phyloP scores from a whole-genome alignment of 2,797 vertebrate species.

The Knipowitschia caucasica region DNA sequence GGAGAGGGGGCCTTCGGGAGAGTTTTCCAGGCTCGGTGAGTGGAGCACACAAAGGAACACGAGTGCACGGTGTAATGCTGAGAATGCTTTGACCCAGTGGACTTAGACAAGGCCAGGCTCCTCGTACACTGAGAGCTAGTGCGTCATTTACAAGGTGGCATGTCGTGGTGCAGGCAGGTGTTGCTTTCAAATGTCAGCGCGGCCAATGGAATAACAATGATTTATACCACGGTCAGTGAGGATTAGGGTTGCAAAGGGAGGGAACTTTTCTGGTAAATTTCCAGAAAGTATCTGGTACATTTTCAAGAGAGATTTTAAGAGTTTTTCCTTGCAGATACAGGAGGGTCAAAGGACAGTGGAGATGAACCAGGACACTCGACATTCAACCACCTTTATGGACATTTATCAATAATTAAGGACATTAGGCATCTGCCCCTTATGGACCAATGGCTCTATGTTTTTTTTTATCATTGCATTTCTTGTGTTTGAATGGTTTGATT shows the following conservation, averaged over 20 bases:
- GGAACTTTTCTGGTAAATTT: no score
- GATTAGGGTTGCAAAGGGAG: not conserved
- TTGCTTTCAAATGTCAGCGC: constrained; percentile 19
- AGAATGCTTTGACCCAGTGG: not conserved
- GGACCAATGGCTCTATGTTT: no score
- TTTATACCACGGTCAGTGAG: not conserved
- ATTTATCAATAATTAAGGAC: no score
- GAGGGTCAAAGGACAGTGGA: no score
- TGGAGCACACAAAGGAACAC: not conserved
- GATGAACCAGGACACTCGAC: no score
- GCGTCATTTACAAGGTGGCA: constrained; percentile 55
- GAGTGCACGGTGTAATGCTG: not conserved
- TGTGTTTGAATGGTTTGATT: no score
- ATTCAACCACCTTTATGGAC: no score
- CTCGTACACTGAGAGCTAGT: constrained; percentile 34
- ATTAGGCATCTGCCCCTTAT: no score
- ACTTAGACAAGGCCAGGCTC: constrained; percentile 16
- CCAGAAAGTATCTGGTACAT: no score
- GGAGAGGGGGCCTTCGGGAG: constrained; percentile 97
- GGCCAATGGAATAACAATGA: constrained; percentile 19
- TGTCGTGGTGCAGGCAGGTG: constrained; percentile 23
- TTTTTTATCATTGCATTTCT: no score
- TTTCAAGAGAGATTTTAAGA: no score
- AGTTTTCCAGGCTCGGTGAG: constrained; percentile 94
- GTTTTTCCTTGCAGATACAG: no score